Evolutionary conservation across 2,888 invertebrate species (phyloP), one percentile per base, ranked within the genome.

Genomic region (Empis livida): DNA sequence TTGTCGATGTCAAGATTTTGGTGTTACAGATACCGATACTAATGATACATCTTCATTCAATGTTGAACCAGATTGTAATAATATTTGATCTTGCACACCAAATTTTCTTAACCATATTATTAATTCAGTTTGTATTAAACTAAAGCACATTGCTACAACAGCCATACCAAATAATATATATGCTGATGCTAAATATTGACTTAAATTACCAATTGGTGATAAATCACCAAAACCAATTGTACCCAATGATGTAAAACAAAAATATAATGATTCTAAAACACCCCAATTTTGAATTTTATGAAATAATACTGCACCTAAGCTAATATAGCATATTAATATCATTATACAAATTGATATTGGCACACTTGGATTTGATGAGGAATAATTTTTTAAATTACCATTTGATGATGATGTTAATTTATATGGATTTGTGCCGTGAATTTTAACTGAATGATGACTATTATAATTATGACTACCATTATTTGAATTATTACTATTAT

Each of bases 281-380:
- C 81, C 83, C 97, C 96, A 97, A 55, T 81, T 80, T 67, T 96
- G 96, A 63, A 94, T 84, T 46, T 84, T 76, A 51, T 87, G 84
- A 68, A 97, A 97, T 54, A 96, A 75, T 50, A 89, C 73, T 1
- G 94, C 88, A 13, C 96, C 96, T 32, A 89, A 81, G 49, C 84
- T 83, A 59, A 96, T 80, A 69, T 96, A 96, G 55, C 83, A 76
- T 43, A 89, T 74, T 59, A 96, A 81, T 40, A 95, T 82, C 55
- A 90, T 72, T 51, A 94, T 72, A 62, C 93, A 92, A 44, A 96
- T 76, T 46, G 82, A 78, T 49, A 94, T 82, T 43, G 96, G 96
- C 50, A 96, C 93, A 54, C 87, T 63, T n/a, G 62, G 53, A 16
- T 57, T 43, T 10, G 59, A 45, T 27, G 23, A 8, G 5, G 23